phyloP scores from a whole-genome alignment of 2,888 invertebrate species.

The Artemia sp. region DNA sequence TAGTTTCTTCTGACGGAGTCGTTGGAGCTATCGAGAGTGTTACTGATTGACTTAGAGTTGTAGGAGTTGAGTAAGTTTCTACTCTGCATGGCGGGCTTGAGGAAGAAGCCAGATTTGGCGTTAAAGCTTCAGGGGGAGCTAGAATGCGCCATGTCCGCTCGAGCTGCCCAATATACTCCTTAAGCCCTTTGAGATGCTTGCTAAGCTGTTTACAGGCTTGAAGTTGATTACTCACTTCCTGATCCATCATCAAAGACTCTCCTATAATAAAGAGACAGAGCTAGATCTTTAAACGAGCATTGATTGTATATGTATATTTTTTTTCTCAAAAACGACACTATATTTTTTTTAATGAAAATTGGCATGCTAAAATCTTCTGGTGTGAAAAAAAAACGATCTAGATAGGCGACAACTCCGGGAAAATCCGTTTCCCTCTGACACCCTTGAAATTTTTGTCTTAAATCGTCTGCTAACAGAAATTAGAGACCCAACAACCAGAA shows the following conservation, averaged over 20 bases:
- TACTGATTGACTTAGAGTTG: background rate
- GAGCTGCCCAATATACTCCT: conserved; percentile 2
- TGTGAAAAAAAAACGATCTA: no score
- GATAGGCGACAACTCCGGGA: no score
- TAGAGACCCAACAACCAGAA: no score
- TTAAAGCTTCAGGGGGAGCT: conserved; percentile 8
- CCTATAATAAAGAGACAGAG: background rate
- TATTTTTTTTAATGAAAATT: no score
- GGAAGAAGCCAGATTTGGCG: background rate
- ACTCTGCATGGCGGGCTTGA: background rate
- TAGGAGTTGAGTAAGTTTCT: background rate
- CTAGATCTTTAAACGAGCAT: no score
- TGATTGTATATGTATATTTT: no score
- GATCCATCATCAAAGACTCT: background rate
- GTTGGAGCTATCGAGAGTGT: conserved; percentile 10
- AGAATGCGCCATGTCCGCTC: conserved; percentile 3
- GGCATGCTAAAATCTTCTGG: no score
- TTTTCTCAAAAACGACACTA: no score
- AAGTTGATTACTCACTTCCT: conserved; percentile 2
- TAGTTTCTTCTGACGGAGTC: background rate
- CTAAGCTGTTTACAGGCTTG: conserved; percentile 2
- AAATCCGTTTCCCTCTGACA: no score
- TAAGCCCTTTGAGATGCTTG: conserved; percentile 1
- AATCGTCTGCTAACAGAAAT: no score
- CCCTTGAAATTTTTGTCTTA: no score